A percentile compares a stretch with the other conserved stretches of the same genome.
Evolutionary conservation across 2,888 invertebrate genomes (phyloP).

Genomic region (Carabus problematicus): DNA sequence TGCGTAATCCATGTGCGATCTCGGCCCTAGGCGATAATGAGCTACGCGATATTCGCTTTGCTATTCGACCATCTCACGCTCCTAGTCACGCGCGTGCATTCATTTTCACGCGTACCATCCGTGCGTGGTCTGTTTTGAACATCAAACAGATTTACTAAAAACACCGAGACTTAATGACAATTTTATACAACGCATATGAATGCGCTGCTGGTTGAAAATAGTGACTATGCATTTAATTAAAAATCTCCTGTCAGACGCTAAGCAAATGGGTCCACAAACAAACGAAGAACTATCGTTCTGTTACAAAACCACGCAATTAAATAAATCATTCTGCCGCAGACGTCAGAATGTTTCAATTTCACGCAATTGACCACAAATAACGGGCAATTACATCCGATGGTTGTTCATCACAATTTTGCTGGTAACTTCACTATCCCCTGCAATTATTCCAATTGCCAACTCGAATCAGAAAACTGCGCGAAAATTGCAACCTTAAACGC

Average conservation of each 20-base stretch:
- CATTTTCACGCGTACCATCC: neutral
- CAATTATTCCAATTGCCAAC: slow-evolving; percentile 28
- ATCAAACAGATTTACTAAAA: neutral
- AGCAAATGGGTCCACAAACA: too few relatives aligned
- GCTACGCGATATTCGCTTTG: slow-evolving; percentile 34
- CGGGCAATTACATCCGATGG: slow-evolving; percentile 20
- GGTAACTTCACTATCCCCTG: too few relatives aligned
- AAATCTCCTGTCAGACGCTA: too few relatives aligned
- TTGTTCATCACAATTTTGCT: slow-evolving; percentile 15
- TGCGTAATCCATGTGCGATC: slow-evolving; percentile 49
- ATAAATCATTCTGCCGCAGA: too few relatives aligned
- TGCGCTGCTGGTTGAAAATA: too few relatives aligned
- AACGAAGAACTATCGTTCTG: too few relatives aligned
- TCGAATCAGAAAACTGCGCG: slow-evolving; percentile 26
- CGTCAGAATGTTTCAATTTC: too few relatives aligned
- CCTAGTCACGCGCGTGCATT: neutral
- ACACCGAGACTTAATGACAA: too few relatives aligned
- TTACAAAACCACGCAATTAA: too few relatives aligned
- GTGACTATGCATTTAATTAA: too few relatives aligned
- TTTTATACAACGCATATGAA: too few relatives aligned
- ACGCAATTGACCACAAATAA: slow-evolving; percentile 10
- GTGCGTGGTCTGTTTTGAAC: neutral
- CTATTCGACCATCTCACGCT: neutral
- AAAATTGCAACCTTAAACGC: slow-evolving; percentile 25
- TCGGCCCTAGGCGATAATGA: slow-evolving; percentile 33